phyloP scores from a whole-genome alignment of 2,888 invertebrate species.

The Periphyllus acericola region DNA sequence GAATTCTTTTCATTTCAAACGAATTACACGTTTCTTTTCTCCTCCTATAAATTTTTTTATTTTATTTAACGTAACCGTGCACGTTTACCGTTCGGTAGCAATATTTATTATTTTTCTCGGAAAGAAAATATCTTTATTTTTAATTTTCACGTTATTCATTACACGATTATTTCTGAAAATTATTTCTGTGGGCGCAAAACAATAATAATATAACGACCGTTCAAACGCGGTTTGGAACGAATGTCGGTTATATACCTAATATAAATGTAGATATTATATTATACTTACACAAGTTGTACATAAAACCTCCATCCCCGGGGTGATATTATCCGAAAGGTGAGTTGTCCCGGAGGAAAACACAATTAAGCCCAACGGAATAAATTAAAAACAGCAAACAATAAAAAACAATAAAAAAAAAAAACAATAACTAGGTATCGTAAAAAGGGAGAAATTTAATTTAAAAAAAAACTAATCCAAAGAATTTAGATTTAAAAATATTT shows the following conservation, averaged over 20 bases:
- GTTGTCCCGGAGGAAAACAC: slow-evolving; percentile 9
- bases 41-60: neutral
- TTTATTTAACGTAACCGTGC: no score
- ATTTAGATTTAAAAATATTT: neutral
- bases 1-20: neutral
- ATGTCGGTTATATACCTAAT: neutral
- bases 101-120: neutral
- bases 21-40: neutral
- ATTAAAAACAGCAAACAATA: slow-evolving; percentile 37
- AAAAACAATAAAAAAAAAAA: neutral
- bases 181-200: neutral
- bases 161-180: neutral
- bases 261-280: no score
- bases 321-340: slow-evolving; percentile 45
- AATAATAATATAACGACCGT: slow-evolving; percentile 4
- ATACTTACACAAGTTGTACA: neutral
- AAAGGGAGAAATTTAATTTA: neutral
- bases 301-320: slow-evolving; percentile 18
- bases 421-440: neutral
- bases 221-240: neutral
- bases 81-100: no score
- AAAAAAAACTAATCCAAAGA: neutral
- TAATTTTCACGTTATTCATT: neutral
- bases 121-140: neutral
- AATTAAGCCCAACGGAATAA: slow-evolving; percentile 32